Conservation (phyloP, 2,113 vertebrate species). For the Pipa parva region DNA sequence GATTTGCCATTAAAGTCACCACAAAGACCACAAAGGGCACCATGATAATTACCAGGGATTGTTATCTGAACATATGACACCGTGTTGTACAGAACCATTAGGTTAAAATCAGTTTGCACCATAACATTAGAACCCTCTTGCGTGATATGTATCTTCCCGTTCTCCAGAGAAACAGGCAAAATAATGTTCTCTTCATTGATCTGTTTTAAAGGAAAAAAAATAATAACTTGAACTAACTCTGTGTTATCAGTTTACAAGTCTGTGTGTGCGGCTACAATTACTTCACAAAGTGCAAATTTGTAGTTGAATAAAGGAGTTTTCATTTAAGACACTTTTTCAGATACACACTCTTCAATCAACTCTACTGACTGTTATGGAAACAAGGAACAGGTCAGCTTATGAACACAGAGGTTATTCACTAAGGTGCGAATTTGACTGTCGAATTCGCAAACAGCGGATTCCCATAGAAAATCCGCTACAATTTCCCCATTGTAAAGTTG, state of each 20-base stretch:
- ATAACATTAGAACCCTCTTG: slow-evolving; percentile 56
- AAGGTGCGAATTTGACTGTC: no score
- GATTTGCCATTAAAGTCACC: slow-evolving; percentile 59
- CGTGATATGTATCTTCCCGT: slow-evolving; percentile 52
- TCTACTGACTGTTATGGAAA: no score
- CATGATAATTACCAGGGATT: slow-evolving; percentile 56
- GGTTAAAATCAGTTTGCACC: slow-evolving; percentile 56
- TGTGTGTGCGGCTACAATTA: neutral
- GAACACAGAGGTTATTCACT: no score
- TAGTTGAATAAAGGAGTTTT: neutral
- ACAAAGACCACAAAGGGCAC: slow-evolving; percentile 60
- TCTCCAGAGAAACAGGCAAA: slow-evolving; percentile 53
- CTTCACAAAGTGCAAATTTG: neutral
- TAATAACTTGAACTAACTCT: no score
- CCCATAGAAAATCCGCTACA: no score
- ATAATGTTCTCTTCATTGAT: slow-evolving; percentile 51
- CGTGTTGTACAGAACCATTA: slow-evolving; percentile 59
- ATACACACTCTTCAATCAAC: no score
- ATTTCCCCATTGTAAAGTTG: no score
- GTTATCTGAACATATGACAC: slow-evolving; percentile 55
- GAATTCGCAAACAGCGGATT: no score
- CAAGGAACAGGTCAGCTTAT: no score
- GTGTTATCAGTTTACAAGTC: no score
- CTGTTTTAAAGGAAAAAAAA: no score
- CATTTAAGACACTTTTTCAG: no score